phyloP scores from a whole-genome alignment of 2,888 invertebrate genomes.

The Drosophila yooni region DNA sequence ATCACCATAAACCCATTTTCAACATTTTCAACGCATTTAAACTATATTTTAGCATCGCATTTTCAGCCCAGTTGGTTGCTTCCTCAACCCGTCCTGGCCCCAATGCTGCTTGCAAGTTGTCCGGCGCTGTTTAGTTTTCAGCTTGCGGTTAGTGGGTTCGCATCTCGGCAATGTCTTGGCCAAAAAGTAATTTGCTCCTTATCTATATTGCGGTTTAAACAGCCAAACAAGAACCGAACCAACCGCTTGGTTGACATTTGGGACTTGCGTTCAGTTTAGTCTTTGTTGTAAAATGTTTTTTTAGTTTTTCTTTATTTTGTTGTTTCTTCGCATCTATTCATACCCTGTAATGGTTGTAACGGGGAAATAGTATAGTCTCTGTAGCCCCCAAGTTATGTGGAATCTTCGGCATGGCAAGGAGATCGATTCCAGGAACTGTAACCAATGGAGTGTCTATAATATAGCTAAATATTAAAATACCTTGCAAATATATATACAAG shows the following conservation, averaged over 20 bases:
- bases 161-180: conserved; percentile 71
- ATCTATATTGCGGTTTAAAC: conserved; percentile 78
- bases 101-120: conserved; percentile 29
- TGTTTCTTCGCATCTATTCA: conserved; percentile 14
- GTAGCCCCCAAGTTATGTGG: not conserved
- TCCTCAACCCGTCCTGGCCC: not conserved
- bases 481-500: not conserved
- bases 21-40: conserved; percentile 38
- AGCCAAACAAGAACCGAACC: conserved; percentile 57
- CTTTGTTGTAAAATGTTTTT: conserved; percentile 30
- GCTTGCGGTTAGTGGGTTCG: conserved; percentile 69
- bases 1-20: conserved; percentile 69
- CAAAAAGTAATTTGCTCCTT: conserved; percentile 80
- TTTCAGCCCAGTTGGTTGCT: conserved; percentile 24
- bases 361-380: not conserved
- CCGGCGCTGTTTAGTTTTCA: conserved; percentile 64
- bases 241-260: conserved; percentile 29
- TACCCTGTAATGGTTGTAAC: not conserved
- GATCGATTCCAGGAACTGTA: not conserved
- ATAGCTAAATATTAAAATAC: not conserved
- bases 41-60: conserved; percentile 45
- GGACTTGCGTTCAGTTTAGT: conserved; percentile 28
- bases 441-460: not conserved
- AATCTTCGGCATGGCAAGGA: not conserved
- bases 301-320: conserved; percentile 28